Evolutionary conservation across 1,140 invertebrate genomes (phyloP).

Genomic region (Rhopalosiphum maidis): DNA sequence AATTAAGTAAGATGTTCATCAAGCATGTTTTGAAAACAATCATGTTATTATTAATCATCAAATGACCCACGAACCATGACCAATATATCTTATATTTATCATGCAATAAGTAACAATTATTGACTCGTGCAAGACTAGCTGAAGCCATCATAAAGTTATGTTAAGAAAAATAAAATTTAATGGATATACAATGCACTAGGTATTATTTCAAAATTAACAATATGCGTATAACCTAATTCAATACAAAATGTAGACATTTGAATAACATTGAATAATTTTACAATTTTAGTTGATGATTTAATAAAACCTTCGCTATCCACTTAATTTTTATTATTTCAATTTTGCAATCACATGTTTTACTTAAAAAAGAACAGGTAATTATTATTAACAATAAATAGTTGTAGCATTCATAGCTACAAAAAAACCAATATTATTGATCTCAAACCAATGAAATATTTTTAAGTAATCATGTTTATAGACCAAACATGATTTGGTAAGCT

Average conservation of each 20-base stretch:
- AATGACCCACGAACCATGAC: constrained; percentile 1
- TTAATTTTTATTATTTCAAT: background rate
- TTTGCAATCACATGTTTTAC: background rate
- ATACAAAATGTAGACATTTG: background rate
- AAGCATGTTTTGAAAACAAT: background rate
- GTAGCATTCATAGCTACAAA: background rate
- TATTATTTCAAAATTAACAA: constrained; percentile 20
- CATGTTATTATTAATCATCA: background rate
- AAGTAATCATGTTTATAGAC: background rate
- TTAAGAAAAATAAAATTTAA: background rate
- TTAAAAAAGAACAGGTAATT: background rate
- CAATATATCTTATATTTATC: background rate
- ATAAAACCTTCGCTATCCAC: background rate
- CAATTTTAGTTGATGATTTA: background rate
- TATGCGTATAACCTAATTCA: background rate
- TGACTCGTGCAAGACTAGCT: background rate
- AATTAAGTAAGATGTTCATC: background rate
- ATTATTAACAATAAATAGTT: background rate
- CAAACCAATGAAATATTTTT: background rate
- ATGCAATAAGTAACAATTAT: constrained; percentile 14
- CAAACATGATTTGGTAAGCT: background rate
- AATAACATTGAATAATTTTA: background rate
- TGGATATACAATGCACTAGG: background rate
- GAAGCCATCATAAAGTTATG: background rate
- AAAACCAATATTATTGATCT: background rate